Conservation (phyloP, 2,113 vertebrate species). For the Ophthalmotilapia sp. region DNA sequence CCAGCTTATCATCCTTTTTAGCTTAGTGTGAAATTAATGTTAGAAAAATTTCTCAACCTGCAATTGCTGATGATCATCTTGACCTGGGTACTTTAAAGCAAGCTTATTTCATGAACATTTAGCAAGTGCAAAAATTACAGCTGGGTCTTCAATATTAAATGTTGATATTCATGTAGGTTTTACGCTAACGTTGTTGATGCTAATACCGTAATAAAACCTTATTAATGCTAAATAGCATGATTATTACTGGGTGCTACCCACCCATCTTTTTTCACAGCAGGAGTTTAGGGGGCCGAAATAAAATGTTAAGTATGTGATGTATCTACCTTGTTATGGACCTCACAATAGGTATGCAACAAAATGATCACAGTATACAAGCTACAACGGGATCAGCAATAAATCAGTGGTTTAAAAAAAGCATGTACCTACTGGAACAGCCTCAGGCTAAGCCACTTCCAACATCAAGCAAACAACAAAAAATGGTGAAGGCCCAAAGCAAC, state of each 20-base stretch:
- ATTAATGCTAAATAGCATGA: background rate
- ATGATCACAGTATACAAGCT: slow-evolving; percentile 4
- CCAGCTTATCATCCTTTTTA: background rate
- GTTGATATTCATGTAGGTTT: background rate
- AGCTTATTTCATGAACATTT: background rate
- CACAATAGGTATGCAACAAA: background rate
- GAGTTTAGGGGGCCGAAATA: background rate
- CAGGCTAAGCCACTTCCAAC: slow-evolving; percentile 21
- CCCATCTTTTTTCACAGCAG: background rate
- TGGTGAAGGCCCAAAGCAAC: background rate
- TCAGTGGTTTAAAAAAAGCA: background rate
- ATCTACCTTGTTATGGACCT: background rate
- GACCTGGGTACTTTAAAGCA: background rate
- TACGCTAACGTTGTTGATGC: background rate
- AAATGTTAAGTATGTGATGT: background rate
- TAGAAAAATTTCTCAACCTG: background rate
- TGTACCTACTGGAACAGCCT: slow-evolving; percentile 1
- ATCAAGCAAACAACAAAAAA: slow-evolving; percentile 28
- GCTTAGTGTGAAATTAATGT: background rate
- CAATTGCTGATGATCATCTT: background rate
- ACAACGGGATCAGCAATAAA: slow-evolving; percentile 18
- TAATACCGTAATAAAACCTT: background rate
- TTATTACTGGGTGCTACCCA: background rate
- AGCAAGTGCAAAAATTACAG: background rate
- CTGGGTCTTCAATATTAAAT: background rate